Percentiles rank a stretch among this genome's conserved stretches.
These are phyloP conservation scores for Heliconius ethilla DNA, from an alignment of 2,888 invertebrate species.

Conservation along the genomic window DNA sequence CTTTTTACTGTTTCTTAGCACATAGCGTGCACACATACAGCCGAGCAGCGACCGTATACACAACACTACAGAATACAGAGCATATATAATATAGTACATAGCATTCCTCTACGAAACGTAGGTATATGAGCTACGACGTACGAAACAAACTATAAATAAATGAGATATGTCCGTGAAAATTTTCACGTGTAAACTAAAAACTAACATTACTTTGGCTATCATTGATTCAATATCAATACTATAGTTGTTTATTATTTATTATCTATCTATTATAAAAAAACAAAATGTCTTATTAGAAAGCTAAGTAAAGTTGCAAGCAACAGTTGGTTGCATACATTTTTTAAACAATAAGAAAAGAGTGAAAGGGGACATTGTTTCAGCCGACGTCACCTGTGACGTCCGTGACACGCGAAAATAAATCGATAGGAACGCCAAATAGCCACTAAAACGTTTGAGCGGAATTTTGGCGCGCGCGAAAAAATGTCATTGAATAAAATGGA, in stretches of 20 bases:
- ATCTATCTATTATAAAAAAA: background rate
- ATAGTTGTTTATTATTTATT: background rate
- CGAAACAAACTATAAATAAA: slow-evolving; percentile 77
- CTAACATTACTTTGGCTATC: slow-evolving; percentile 37
- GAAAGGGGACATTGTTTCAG: slow-evolving; percentile 34
- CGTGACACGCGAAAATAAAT: slow-evolving; percentile 46
- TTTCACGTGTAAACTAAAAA: slow-evolving; percentile 47
- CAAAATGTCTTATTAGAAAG: background rate
- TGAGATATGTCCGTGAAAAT: slow-evolving; percentile 67
- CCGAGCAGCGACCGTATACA: slow-evolving; percentile 50
- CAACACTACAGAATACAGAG: slow-evolving; percentile 68
- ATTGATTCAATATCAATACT: background rate
- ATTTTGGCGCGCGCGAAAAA: slow-evolving; percentile 39
- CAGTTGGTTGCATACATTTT: slow-evolving; percentile 22
- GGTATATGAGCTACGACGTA: slow-evolving; percentile 77
- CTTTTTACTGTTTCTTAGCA: slow-evolving; percentile 83
- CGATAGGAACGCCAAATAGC: slow-evolving; percentile 41
- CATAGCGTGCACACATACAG: slow-evolving; percentile 71
- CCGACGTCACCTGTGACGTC: slow-evolving; percentile 47
- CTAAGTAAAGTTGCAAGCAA: slow-evolving; percentile 2
- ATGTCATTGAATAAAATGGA: background rate
- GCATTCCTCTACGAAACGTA: slow-evolving; percentile 72
- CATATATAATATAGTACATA: slow-evolving; percentile 59
- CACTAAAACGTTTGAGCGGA: slow-evolving; percentile 38
- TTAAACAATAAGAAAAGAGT: slow-evolving; percentile 18